A percentile compares a stretch with the other conserved stretches of the same genome.
Evolutionary conservation across 2,888 invertebrate species (phyloP).

Genomic region (Cataglyphis rosenhaueri): DNA sequence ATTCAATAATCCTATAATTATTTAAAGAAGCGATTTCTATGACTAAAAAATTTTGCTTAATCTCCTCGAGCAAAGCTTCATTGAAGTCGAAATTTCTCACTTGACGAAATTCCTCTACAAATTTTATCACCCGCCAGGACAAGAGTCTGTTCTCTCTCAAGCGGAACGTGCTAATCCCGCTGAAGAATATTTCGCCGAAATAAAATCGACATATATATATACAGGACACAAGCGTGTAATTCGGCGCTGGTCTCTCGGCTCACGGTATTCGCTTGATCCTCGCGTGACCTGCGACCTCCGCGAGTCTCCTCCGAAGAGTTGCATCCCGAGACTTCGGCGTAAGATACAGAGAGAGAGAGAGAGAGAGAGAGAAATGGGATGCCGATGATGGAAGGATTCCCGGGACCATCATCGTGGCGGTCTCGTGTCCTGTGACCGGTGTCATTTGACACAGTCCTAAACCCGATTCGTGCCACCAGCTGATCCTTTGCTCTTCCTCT

Average conservation of each 20-base stretch:
- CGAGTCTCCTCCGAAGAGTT: constrained; percentile 58
- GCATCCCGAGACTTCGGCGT: constrained; percentile 57
- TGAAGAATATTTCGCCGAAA: constrained; percentile 26
- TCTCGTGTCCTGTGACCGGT: constrained; percentile 66
- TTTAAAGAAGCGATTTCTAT: not conserved
- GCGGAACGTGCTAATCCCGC: not conserved
- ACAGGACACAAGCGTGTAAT: constrained; percentile 76
- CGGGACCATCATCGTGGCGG: constrained; percentile 60
- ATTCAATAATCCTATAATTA: not conserved
- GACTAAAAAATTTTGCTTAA: not conserved
- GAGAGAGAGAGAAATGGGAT: constrained; percentile 37
- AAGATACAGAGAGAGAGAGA: constrained; percentile 26
- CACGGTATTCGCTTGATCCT: constrained; percentile 79
- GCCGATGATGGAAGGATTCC: constrained; percentile 60
- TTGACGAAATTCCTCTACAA: not conserved
- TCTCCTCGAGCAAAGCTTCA: not conserved
- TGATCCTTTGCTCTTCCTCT: constrained; percentile 70
- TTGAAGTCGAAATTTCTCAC: not conserved
- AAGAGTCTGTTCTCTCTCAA: not conserved
- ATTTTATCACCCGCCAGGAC: not conserved
- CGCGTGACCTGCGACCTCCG: constrained; percentile 81
- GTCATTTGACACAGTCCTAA: constrained; percentile 85
- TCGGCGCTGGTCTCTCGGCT: constrained; percentile 70
- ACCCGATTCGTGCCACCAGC: constrained; percentile 83
- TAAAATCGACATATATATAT: constrained; percentile 54